Conservation (phyloP, 2,797 vertebrate genomes). For the Melopsittacus undulatus region DNA sequence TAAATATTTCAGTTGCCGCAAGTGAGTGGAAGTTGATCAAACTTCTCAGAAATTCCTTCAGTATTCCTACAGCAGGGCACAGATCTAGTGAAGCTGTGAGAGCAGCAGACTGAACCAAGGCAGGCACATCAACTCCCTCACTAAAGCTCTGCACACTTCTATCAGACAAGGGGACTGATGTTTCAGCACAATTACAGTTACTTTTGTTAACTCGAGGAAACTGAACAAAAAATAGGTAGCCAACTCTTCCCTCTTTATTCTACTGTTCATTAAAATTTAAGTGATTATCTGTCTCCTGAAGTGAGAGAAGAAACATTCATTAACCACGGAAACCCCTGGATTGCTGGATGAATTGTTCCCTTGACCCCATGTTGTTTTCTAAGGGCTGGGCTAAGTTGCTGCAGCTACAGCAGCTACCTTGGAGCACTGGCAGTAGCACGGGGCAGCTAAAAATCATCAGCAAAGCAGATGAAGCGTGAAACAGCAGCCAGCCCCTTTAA, state of each 20-base stretch:
- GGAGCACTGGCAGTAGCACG: constrained; percentile 23
- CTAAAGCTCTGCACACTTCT: background rate
- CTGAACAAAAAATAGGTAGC: background rate
- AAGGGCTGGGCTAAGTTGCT: constrained; percentile 44
- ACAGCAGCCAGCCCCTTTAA: background rate
- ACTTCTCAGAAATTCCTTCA: constrained; percentile 46
- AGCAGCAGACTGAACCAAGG: constrained; percentile 29
- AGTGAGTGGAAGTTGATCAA: constrained; percentile 58
- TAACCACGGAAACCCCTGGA: constrained; percentile 26
- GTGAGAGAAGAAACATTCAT: background rate
- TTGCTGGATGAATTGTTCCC: constrained; percentile 30
- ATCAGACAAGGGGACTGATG: background rate
- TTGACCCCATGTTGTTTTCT: constrained; percentile 27
- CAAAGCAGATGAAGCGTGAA: constrained; percentile 36
- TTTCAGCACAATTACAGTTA: background rate
- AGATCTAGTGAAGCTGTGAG: constrained; percentile 14
- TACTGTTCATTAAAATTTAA: background rate
- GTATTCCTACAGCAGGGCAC: constrained; percentile 30
- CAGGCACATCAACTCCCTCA: constrained; percentile 1
- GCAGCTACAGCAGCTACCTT: constrained; percentile 48
- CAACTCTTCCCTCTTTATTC: background rate
- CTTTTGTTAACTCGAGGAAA: background rate
- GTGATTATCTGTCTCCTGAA: background rate
- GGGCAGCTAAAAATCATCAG: constrained; percentile 28
- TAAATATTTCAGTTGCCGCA: constrained; percentile 47